phyloP scores from a whole-genome alignment of 1,140 invertebrate genomes.

The Calosoma granatense region DNA sequence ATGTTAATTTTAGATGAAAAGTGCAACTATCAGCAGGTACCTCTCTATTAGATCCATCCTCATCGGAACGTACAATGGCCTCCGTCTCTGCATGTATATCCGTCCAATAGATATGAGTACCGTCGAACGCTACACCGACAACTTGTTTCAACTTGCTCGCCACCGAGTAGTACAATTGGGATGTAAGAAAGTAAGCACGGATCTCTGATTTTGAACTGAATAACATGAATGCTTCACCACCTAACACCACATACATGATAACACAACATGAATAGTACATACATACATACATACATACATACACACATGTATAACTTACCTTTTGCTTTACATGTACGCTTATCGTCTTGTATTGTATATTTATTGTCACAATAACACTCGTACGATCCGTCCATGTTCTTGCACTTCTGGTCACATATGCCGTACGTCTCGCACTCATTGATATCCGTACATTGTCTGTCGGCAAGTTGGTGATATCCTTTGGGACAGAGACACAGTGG shows the following conservation, averaged over 20 bases:
- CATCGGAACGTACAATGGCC: slow-evolving; percentile 46
- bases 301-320: slow-evolving; percentile 25
- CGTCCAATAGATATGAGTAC: slow-evolving; percentile 61
- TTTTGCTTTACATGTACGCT: slow-evolving; percentile 56
- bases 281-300: background rate
- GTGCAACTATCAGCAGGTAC: slow-evolving; percentile 29
- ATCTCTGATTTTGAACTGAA: slow-evolving; percentile 46
- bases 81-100: slow-evolving; percentile 53
- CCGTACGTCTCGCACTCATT: slow-evolving; percentile 68
- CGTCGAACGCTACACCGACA: slow-evolving; percentile 57
- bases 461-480: slow-evolving; percentile 32
- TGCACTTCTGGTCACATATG: slow-evolving; percentile 75
- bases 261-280: too few species aligned
- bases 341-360: slow-evolving; percentile 56
- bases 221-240: slow-evolving; percentile 49
- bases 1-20: slow-evolving; percentile 1
- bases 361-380: slow-evolving; percentile 68
- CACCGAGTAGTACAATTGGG: slow-evolving; percentile 36
- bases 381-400: slow-evolving; percentile 66
- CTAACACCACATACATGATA: slow-evolving; percentile 29
- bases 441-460: slow-evolving; percentile 44
- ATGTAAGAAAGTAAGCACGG: slow-evolving; percentile 38
- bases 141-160: slow-evolving; percentile 44
- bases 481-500: slow-evolving; percentile 37
- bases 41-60: slow-evolving; percentile 45